phyloP scores from a whole-genome alignment of 1,140 invertebrate genomes.

The Agrilus planipennis region DNA sequence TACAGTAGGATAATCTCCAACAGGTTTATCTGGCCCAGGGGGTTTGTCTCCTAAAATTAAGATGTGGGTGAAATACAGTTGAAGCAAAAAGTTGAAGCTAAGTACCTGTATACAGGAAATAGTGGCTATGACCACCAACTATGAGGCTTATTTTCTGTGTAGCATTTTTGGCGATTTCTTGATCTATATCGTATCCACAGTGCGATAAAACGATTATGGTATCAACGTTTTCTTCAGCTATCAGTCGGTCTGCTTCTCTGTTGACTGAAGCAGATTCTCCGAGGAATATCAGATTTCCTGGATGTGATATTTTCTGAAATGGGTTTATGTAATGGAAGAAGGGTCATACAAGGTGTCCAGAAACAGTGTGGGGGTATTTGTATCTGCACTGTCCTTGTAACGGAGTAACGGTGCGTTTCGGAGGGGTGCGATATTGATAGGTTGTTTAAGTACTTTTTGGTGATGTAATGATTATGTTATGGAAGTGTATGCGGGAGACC shows the following conservation, averaged over 20 bases:
- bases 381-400: too few species aligned
- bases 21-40: constrained; percentile 25
- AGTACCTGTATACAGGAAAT: constrained; percentile 54
- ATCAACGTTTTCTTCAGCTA: constrained; percentile 44
- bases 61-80: neutral
- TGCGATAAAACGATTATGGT: constrained; percentile 74
- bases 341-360: too few species aligned
- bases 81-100: neutral
- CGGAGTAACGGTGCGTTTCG: too few species aligned
- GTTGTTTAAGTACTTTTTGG: too few species aligned
- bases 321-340: too few species aligned
- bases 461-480: too few species aligned
- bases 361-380: too few species aligned
- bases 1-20: constrained; percentile 37
- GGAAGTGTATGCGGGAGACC: too few species aligned
- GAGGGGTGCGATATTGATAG: too few species aligned
- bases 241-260: constrained; percentile 28
- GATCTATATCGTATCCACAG: constrained; percentile 58
- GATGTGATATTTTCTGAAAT: constrained; percentile 25
- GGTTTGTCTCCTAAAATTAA: constrained; percentile 5
- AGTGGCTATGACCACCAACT: constrained; percentile 72
- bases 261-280: constrained; percentile 34
- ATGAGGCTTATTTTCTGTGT: constrained; percentile 55
- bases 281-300: constrained; percentile 36
- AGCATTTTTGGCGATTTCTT: constrained; percentile 46